Base-by-base conservation (phyloP, 2,888 invertebrate species). In the Drosophila robusta region DNA sequence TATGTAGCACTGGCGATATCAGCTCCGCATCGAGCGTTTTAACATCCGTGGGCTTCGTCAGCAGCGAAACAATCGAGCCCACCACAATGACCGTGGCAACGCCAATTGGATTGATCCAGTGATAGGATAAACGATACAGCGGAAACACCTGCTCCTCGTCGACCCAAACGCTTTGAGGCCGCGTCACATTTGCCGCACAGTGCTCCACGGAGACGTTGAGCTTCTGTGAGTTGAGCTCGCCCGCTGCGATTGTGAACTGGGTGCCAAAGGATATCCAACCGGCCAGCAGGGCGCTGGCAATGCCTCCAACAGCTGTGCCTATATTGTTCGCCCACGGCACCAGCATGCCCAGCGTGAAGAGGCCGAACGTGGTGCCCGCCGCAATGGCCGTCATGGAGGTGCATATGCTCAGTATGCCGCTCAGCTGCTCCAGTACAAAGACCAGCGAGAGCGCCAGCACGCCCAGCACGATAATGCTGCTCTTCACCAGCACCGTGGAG, bases 331-430 rank as follows among this genome's bases (percentile, higher is more conserved):
- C 94, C 95, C 96, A 97, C 44, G 97, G 96, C 87, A 96, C 94
- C 73, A 95, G 93, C 95, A 97, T 96, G 67, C 97, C 97, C 22
- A 97, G 92, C 0, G 96, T 95, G 89, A 97, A 97, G 9, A 97
- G 94, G 0, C 97, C 97, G 81, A 96, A 96, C 0, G 97, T 95
- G 7, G 96, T 95, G 41, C 96, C 96, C 0, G 96, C 95, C 1
- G 96, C 96, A 73, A 97, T 96, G 0, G 97, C 96, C n/a, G 96
- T 95, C 50, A 97, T 92, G 14, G 96, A 95, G 41, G 95, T 95
- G 44, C 92, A 91, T 92, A 96, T 95, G 92, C 96, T 95, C 18
- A 98, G 92, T 36, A 98, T 95, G 1, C 96, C 96, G 24, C 97
- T 97, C 44, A 98, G 93, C 83, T 95, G 95, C 83, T 96, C 95